A percentile compares a stretch with the other conserved stretches of the same genome.
These are phyloP conservation scores for Drosophila quinaria DNA, from an alignment of 2,888 invertebrate species.

Conservation along the genomic window DNA sequence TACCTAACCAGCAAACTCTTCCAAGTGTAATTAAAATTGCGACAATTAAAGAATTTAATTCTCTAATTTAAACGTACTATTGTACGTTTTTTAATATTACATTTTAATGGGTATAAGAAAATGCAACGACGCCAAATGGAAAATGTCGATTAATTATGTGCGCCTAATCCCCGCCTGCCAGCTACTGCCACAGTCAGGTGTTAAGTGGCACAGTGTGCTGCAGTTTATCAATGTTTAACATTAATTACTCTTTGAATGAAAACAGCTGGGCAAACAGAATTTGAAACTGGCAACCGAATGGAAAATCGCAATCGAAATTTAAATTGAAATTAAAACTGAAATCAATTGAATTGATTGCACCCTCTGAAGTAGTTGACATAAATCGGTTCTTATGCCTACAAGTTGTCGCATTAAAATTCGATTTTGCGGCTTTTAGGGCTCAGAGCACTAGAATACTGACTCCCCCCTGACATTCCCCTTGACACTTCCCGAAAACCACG, in stretches of 20 bases:
- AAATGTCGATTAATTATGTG: constrained; percentile 63
- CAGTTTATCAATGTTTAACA: constrained; percentile 66
- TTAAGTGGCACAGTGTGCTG: constrained; percentile 31
- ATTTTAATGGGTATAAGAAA: constrained; percentile 1
- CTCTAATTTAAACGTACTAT: background rate
- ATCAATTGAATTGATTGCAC: constrained; percentile 41
- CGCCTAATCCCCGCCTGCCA: constrained; percentile 60
- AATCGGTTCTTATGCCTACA: constrained; percentile 37
- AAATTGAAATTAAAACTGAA: constrained; percentile 30
- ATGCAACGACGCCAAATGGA: constrained; percentile 24
- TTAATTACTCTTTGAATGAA: constrained; percentile 45
- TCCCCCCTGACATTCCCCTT: background rate
- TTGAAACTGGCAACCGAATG: constrained; percentile 12
- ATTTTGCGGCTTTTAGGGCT: constrained; percentile 32
- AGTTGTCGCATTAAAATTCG: constrained; percentile 46
- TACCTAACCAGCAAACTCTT: background rate
- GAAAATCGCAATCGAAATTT: constrained; percentile 9
- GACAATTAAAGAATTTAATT: background rate
- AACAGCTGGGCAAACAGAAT: constrained; percentile 8
- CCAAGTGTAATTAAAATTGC: background rate
- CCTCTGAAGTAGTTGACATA: constrained; percentile 34
- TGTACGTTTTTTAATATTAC: background rate
- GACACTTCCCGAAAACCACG: constrained; percentile 56
- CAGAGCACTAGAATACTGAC: background rate
- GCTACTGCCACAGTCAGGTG: constrained; percentile 34